Evolutionary conservation across 2,888 invertebrate species (phyloP).

Genomic region (Cybosia mesomella): DNA sequence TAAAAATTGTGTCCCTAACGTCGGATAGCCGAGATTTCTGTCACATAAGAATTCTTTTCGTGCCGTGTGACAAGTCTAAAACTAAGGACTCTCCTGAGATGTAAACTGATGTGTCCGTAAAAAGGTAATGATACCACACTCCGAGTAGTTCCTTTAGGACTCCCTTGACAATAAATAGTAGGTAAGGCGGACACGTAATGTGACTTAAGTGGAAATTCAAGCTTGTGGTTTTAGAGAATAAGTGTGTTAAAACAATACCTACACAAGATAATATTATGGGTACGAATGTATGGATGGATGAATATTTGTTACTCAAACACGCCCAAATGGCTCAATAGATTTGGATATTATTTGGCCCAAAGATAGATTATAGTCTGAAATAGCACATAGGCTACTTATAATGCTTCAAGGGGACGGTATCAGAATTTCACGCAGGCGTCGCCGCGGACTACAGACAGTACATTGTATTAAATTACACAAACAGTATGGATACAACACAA

Average conservation of each 20-base stretch:
- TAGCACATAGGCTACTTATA: no score
- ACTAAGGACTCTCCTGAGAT: background rate
- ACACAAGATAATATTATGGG: background rate
- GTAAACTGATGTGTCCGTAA: background rate
- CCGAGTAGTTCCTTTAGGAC: background rate
- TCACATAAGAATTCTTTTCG: background rate
- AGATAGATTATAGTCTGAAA: background rate
- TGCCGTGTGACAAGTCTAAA: background rate
- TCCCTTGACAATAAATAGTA: background rate
- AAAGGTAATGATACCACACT: background rate
- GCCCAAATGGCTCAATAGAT: no score
- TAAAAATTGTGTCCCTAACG: no score
- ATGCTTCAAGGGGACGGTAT: no score
- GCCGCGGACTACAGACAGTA: background rate
- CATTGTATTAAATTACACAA: slow-evolving; percentile 16
- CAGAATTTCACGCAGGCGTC: background rate
- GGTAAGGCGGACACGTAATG: background rate
- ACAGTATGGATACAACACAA: background rate
- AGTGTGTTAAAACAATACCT: no score
- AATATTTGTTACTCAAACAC: no score
- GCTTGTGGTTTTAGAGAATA: background rate
- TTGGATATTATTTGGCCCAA: background rate
- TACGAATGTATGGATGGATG: no score
- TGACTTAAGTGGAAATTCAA: background rate
- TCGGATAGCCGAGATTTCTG: no score